Base-by-base conservation (phyloP, 2,797 vertebrate species). In the Hypotaenidia philippensis region DNA sequence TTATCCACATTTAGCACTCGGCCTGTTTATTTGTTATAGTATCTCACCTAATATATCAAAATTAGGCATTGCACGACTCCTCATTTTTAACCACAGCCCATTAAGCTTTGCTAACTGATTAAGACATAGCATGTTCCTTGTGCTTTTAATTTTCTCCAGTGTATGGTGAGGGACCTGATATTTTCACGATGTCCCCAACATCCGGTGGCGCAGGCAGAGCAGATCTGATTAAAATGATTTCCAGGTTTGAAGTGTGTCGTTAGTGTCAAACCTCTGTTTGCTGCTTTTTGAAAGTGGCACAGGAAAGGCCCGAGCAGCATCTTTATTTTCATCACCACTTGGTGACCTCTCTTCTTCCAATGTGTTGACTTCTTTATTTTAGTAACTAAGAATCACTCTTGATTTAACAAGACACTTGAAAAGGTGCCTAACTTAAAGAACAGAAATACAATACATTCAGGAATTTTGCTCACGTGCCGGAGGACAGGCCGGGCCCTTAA, bases 1-100 rank as follows among this genome's bases (percentile, higher is more conserved):
- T 95, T 97, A 95, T 93, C 74, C 88, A 78, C 38, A 17, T 97
- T 88, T 91, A 95, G 72, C 71, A 78, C 90, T 92, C 2, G 4
- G 90, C 74, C 91, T 88, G 93, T 97, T 96, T 95, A 93, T 93
- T 95, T 93, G 78, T 92, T 95, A 93, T 93, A 76, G 80, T 80
- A 76, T 60, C 74, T 83, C 94, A 89, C 87, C 93, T 96, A 96
- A 97, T 97, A 96, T 49, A 96, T 97, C 95, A 97, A 94, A 95
- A 96, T 94, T 94, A 96, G 82, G 88, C 87, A 66, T 96, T 44
- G 65, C 80, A 81, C 49, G 61, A 80, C 86, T 97, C 90, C 87
- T 94, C 92, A 82, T 95, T 97, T 97, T 95, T 95, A 92, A 96
- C 60, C 86, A 83, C 74, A 96, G 90, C 74, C 79, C 92, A 93